These are phyloP conservation scores for Aeoliscus strigatus DNA, from an alignment of 2,797 vertebrate species.

Conservation along the genomic window DNA sequence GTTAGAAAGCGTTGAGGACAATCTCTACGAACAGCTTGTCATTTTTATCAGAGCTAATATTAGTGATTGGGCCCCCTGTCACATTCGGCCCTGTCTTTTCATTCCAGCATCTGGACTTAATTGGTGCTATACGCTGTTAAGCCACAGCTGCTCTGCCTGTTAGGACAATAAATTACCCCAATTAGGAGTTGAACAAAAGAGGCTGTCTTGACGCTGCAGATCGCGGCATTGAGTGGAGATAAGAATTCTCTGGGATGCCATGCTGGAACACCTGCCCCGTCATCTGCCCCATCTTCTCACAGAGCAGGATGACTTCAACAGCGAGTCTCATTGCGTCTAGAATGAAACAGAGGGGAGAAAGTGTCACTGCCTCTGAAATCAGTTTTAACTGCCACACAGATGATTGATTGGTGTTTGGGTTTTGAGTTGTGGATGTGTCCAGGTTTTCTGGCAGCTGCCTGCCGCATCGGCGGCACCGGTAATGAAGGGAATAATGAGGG, in stretches of 20 bases:
- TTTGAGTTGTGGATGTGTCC: slow-evolving; percentile 52
- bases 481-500: slow-evolving; percentile 66
- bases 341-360: no score
- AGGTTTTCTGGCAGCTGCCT: slow-evolving; percentile 49
- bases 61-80: slow-evolving; percentile 49
- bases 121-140: slow-evolving; percentile 60
- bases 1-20: slow-evolving; percentile 1
- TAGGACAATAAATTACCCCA: slow-evolving; percentile 76
- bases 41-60: slow-evolving; percentile 39
- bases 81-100: slow-evolving; percentile 55
- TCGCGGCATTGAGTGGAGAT: slow-evolving; percentile 31
- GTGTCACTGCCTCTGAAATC: no score
- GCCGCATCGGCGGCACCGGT: slow-evolving; percentile 52
- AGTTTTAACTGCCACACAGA: slow-evolving; percentile 40
- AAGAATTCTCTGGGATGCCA: slow-evolving; percentile 21
- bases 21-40: slow-evolving; percentile 33
- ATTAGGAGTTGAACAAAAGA: slow-evolving; percentile 67
- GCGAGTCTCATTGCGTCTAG: no score
- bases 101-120: slow-evolving; percentile 71
- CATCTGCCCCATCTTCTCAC: slow-evolving; percentile 27
- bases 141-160: slow-evolving; percentile 73
- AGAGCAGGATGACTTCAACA: no score
- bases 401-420: slow-evolving; percentile 62
- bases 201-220: slow-evolving; percentile 45
- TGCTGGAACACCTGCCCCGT: slow-evolving; percentile 49